phyloP scores from a whole-genome alignment of 2,113 vertebrate species.

The Numenius arquata region DNA sequence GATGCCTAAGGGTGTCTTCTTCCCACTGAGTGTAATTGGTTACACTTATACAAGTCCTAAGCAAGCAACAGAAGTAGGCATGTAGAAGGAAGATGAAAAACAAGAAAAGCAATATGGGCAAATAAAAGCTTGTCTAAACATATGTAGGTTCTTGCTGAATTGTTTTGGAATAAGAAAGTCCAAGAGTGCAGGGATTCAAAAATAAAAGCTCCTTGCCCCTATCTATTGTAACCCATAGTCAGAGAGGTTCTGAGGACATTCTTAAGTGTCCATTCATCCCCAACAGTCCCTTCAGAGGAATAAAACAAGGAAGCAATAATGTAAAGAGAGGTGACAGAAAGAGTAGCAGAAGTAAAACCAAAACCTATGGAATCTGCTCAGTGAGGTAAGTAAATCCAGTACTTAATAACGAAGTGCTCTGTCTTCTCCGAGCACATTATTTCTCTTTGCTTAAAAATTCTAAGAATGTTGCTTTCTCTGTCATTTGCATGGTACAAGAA shows the following conservation, averaged over 20 bases:
- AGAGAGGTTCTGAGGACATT: neutral
- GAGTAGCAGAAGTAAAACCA: neutral
- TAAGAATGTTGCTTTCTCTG: neutral
- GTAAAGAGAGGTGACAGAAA: neutral
- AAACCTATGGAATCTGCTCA: neutral
- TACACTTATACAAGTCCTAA: neutral
- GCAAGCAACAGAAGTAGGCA: neutral
- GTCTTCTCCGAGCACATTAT: neutral
- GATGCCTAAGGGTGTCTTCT: slow-evolving; percentile 46
- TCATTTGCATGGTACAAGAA: neutral
- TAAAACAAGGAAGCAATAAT: neutral
- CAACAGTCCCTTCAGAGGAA: neutral
- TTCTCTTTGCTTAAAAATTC: neutral
- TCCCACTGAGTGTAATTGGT: neutral
- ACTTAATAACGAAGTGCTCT: neutral
- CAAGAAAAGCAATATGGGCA: neutral
- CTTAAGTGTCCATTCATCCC: neutral
- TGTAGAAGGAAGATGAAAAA: slow-evolving; percentile 26
- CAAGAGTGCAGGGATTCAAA: neutral
- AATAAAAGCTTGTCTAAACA: slow-evolving; percentile 35
- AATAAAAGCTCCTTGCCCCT: neutral
- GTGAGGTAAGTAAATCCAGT: neutral
- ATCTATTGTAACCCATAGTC: neutral
- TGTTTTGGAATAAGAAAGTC: neutral
- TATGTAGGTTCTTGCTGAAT: neutral